phyloP scores from a whole-genome alignment of 2,113 vertebrate species.

The Labrus mixtus region DNA sequence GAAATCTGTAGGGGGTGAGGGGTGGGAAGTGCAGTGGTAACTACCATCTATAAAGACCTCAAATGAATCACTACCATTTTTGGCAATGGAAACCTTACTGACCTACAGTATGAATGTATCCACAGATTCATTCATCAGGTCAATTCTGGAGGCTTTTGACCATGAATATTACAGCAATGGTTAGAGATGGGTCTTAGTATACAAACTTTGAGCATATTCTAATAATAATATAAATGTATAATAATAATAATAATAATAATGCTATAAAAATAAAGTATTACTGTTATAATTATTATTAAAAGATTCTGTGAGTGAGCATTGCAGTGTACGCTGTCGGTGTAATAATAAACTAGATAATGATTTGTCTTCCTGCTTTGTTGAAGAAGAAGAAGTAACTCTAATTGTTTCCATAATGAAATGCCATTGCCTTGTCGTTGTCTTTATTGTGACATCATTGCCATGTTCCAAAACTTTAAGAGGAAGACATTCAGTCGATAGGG shows the following conservation, averaged over 20 bases:
- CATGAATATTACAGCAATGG: background rate
- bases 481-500: no score
- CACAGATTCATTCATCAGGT: constrained; percentile 1
- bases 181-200: background rate
- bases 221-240: no score
- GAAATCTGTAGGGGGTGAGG: constrained; percentile 69
- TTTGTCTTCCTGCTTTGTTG: background rate
- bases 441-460: no score
- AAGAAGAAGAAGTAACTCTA: no score
- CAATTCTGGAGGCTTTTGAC: background rate
- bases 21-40: constrained; percentile 58
- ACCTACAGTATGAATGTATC: background rate
- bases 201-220: no score
- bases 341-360: background rate
- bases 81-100: constrained; percentile 22
- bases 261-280: no score
- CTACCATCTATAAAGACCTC: constrained; percentile 49
- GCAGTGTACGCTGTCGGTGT: no score
- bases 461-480: no score
- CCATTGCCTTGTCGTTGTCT: background rate
- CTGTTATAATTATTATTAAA: no score
- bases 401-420: no score
- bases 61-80: constrained; percentile 52
- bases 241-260: no score
- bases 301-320: background rate